These are phyloP conservation scores for Pachypeltis micranthus DNA, from an alignment of 1,140 invertebrate species.

Conservation along the genomic window DNA sequence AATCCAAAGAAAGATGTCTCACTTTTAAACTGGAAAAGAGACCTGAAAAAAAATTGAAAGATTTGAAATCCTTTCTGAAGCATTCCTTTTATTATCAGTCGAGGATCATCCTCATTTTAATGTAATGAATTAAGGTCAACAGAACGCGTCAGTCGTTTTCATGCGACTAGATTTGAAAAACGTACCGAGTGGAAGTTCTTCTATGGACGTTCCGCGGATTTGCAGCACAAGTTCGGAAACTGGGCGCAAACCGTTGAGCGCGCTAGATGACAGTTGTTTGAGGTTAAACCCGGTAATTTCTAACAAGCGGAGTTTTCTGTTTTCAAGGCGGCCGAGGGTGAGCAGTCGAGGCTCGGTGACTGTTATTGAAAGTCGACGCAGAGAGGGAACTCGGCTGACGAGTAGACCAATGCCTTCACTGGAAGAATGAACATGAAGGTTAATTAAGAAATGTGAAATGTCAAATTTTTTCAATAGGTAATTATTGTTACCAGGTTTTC, in stretches of 20 bases:
- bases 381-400: constrained; percentile 39
- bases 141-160: too few species aligned
- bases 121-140: too few species aligned
- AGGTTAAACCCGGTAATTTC: constrained; percentile 63
- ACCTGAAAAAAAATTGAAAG: constrained; percentile 34
- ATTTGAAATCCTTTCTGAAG: too few species aligned
- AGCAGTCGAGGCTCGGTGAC: constrained; percentile 43
- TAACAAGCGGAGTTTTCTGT: constrained; percentile 62
- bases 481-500: too few species aligned
- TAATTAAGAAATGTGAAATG: too few species aligned
- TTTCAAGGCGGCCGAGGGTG: constrained; percentile 35
- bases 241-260: constrained; percentile 45
- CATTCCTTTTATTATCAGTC: too few species aligned
- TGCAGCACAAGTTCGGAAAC: constrained; percentile 57
- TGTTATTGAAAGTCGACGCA: constrained; percentile 52
- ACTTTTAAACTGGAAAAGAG: neutral
- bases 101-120: too few species aligned
- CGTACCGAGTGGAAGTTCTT: constrained; percentile 55
- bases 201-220: constrained; percentile 61
- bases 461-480: too few species aligned
- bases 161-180: too few species aligned
- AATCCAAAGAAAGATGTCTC: constrained; percentile 58
- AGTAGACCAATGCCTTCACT: constrained; percentile 42
- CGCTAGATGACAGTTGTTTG: constrained; percentile 51
- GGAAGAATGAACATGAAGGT: neutral